Percentiles rank a stretch among this genome's conserved stretches.
phyloP scores from a whole-genome alignment of 30 jellyfish, hydroid and myxozoan species.

The Hydra vulgaris region DNA sequence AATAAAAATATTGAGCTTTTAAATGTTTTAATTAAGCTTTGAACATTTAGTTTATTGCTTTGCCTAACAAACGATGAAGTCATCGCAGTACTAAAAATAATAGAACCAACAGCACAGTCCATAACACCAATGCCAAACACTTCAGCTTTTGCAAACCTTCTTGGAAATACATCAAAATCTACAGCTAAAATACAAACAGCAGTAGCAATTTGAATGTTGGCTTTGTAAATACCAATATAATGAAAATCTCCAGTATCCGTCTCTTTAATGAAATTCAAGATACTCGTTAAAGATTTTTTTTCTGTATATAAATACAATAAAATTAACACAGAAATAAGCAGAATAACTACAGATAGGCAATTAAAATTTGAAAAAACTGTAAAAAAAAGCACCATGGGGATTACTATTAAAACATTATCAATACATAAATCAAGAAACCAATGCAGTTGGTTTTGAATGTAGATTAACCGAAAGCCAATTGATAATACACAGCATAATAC shows the following conservation, averaged over 20 bases:
- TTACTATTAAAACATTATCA: constrained; percentile 1
- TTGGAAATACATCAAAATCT: constrained; percentile 78
- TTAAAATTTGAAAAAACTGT: constrained; percentile 7
- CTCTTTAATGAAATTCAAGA: too few relatives aligned
- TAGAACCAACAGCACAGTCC: constrained; percentile 91
- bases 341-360: too few relatives aligned
- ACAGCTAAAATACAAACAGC: constrained; percentile 77
- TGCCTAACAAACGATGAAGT: constrained; percentile 56
- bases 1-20: constrained; percentile 31
- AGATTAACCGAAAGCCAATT: too few relatives aligned
- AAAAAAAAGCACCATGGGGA: constrained; percentile 2
- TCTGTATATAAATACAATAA: too few relatives aligned
- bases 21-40: constrained; percentile 3
- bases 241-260: constrained; percentile 28
- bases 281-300: too few relatives aligned
- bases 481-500: too few relatives aligned
- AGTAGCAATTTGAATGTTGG: constrained; percentile 51
- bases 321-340: too few relatives aligned
- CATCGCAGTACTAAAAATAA: constrained; percentile 65
- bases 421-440: neutral
- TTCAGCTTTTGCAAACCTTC: constrained; percentile 81
- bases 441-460: neutral
- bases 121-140: constrained; percentile 76
- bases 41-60: neutral
- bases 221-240: constrained; percentile 53